Conservation (phyloP, 2,797 vertebrate genomes). For the Eulemur albifrons region DNA sequence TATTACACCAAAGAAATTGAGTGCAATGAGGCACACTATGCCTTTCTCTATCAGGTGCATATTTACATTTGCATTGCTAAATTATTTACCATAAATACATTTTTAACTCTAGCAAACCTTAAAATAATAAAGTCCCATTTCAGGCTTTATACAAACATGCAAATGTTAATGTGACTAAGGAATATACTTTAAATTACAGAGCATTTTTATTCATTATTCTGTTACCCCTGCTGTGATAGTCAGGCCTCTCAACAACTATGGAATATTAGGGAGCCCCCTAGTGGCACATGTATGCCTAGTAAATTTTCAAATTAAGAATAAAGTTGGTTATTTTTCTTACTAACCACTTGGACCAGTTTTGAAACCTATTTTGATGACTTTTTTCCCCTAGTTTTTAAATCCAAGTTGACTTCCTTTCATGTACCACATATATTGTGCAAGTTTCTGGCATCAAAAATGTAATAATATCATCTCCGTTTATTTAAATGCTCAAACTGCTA, state of each 20-base stretch:
- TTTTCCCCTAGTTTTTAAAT: background rate
- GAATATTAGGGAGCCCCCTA: constrained; percentile 69
- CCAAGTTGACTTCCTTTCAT: background rate
- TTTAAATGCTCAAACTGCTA: background rate
- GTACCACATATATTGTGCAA: background rate
- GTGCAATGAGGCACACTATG: background rate
- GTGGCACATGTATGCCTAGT: constrained; percentile 45
- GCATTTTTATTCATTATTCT: constrained; percentile 29
- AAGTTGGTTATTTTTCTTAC: background rate
- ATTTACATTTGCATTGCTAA: constrained; percentile 59
- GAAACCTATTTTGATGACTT: background rate
- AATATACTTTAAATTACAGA: constrained; percentile 38
- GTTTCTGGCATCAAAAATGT: background rate
- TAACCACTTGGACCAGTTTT: background rate
- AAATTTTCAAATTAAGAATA: constrained; percentile 8
- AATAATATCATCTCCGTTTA: background rate
- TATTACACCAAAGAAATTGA: constrained; percentile 46
- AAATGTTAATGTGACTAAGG: constrained; percentile 36
- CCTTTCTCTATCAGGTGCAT: constrained; percentile 16
- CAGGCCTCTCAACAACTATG: background rate
- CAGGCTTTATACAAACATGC: constrained; percentile 20
- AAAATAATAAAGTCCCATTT: constrained; percentile 61
- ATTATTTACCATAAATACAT: constrained; percentile 59
- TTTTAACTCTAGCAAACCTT: constrained; percentile 58
- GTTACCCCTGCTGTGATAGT: background rate